Percentiles rank a stretch among this genome's conserved stretches.
phyloP scores from a whole-genome alignment of 37 sponge, comb jelly and placozoan genomes.

The Chondrosia reniformis region DNA sequence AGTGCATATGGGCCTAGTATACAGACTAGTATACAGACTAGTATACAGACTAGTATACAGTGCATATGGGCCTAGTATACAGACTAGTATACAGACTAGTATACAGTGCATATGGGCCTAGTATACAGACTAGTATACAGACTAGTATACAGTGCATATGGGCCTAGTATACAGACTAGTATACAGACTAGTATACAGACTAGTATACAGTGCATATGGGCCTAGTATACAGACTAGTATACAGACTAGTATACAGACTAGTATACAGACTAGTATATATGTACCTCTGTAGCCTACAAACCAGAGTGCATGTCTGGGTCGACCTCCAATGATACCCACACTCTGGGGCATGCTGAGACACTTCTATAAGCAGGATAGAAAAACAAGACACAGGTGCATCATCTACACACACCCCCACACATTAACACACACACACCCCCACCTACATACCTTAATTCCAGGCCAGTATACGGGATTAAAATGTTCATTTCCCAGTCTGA shows the following conservation, averaged over 20 bases:
- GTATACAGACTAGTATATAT: slow-evolving; percentile 33
- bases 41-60: too few relatives aligned
- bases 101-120: too few relatives aligned
- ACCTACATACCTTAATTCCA: slow-evolving; percentile 68
- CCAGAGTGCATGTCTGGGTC: slow-evolving; percentile 91
- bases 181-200: too few relatives aligned
- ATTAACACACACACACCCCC: not conserved
- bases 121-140: too few relatives aligned
- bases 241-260: slow-evolving; percentile 21
- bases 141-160: too few relatives aligned
- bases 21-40: too few relatives aligned
- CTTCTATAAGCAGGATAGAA: not conserved
- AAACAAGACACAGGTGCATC: not conserved
- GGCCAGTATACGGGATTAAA: slow-evolving; percentile 80
- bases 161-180: too few relatives aligned
- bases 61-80: too few relatives aligned
- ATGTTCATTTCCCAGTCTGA: slow-evolving; percentile 84
- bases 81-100: too few relatives aligned
- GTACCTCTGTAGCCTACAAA: slow-evolving; percentile 89
- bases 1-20: too few relatives aligned
- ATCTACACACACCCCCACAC: not conserved
- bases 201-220: too few relatives aligned
- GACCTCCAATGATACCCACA: slow-evolving; percentile 95
- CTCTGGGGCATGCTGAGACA: slow-evolving; percentile 86
- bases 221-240: not conserved